phyloP scores from a whole-genome alignment of 2,113 vertebrate species.

The Syrmaticus mikado region DNA sequence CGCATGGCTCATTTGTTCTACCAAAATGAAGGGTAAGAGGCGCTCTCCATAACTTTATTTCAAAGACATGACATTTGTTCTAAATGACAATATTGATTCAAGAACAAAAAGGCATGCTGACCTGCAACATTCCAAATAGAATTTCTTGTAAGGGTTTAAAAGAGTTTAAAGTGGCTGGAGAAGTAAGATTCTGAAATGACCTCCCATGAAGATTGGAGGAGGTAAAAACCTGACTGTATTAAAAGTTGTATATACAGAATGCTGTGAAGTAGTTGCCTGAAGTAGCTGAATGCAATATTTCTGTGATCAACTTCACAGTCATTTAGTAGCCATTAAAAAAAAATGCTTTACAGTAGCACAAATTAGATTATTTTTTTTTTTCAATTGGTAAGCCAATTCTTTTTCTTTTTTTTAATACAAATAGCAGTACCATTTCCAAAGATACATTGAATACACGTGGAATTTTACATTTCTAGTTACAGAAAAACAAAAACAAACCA shows the following conservation, averaged over 20 bases:
- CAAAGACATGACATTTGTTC: background rate
- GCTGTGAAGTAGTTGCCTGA: background rate
- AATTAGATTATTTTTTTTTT: background rate
- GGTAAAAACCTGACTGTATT: background rate
- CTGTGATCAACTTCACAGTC: background rate
- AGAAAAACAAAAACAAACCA: background rate
- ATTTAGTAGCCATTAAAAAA: background rate
- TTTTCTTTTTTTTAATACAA: background rate
- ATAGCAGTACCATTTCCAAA: background rate
- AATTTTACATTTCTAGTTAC: slow-evolving; percentile 5
- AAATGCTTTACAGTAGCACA: background rate
- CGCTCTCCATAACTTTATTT: background rate
- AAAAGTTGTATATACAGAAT: background rate
- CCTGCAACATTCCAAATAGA: background rate
- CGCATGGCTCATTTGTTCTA: background rate
- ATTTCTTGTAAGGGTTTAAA: background rate
- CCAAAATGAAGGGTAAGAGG: background rate
- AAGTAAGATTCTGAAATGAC: background rate
- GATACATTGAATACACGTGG: background rate
- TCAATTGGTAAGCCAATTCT: background rate
- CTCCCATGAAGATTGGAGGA: background rate
- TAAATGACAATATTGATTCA: background rate
- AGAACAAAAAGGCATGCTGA: background rate
- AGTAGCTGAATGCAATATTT: background rate
- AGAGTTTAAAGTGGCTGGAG: background rate